Evolutionary conservation across 1,140 invertebrate genomes (phyloP).

Genomic region (Idris sp.): DNA sequence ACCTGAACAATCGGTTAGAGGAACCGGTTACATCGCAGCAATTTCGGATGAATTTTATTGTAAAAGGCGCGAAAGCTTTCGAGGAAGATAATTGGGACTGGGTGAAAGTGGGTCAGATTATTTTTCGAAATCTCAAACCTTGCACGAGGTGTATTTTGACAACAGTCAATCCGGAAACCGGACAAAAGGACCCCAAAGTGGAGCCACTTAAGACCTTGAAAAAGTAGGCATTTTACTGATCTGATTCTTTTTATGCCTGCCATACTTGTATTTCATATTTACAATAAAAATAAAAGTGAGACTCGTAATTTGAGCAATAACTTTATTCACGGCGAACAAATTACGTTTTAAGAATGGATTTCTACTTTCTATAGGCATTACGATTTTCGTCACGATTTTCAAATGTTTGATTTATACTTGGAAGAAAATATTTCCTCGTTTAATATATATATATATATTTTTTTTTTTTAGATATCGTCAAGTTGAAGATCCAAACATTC

Average conservation of each 20-base stretch:
- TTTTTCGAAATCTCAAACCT: slow-evolving; percentile 82
- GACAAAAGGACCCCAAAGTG: slow-evolving; percentile 74
- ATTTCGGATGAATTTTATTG: slow-evolving; percentile 84
- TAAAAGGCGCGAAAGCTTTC: slow-evolving; percentile 81
- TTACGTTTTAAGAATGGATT: too few relatives aligned
- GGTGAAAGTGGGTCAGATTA: slow-evolving; percentile 82
- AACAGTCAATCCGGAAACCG: slow-evolving; percentile 80
- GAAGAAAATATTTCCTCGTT: too few relatives aligned
- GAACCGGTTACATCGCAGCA: slow-evolving; percentile 78
- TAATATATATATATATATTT: too few relatives aligned
- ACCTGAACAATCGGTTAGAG: slow-evolving; percentile 80
- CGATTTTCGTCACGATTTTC: too few relatives aligned
- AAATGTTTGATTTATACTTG: too few relatives aligned
- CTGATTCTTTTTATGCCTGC: too few relatives aligned
- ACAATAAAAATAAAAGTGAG: too few relatives aligned
- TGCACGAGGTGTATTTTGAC: slow-evolving; percentile 83
- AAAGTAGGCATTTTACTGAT: slow-evolving; percentile 67
- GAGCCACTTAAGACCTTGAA: slow-evolving; percentile 81
- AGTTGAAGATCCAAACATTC: slow-evolving; percentile 67
- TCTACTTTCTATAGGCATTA: too few relatives aligned
- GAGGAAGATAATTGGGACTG: slow-evolving; percentile 85
- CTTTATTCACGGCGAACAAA: too few relatives aligned
- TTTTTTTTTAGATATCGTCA: slow-evolving; percentile 71
- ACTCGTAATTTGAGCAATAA: too few relatives aligned
- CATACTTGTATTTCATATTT: too few relatives aligned